These are phyloP conservation scores for Paradisaea rubra DNA, from an alignment of 2,113 vertebrate genomes.

Conservation along the genomic window DNA sequence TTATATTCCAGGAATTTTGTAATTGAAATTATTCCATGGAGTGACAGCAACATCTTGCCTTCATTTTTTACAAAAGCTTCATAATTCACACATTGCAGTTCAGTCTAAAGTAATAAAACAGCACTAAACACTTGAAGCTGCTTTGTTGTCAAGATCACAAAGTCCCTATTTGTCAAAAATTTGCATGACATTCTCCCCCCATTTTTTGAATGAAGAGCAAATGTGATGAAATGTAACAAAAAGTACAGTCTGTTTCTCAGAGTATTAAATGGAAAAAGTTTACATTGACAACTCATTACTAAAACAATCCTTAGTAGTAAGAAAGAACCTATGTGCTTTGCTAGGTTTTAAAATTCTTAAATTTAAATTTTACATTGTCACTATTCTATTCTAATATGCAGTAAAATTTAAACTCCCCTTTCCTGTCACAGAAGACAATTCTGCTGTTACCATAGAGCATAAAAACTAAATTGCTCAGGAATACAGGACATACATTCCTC, in stretches of 20 bases:
- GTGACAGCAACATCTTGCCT: background rate
- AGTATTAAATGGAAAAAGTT: background rate
- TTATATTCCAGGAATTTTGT: background rate
- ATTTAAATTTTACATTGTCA: background rate
- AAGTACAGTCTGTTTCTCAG: background rate
- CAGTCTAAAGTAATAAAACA: background rate
- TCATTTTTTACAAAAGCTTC: constrained; percentile 26
- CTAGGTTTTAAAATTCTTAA: background rate
- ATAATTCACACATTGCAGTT: background rate
- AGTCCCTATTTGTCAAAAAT: background rate
- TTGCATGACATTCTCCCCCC: background rate
- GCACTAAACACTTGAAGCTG: background rate
- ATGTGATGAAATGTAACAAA: background rate
- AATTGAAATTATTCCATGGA: constrained; percentile 10
- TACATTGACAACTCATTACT: background rate
- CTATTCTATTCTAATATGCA: background rate
- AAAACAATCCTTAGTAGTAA: background rate
- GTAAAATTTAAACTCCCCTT: background rate
- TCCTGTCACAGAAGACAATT: background rate
- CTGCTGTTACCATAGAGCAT: background rate
- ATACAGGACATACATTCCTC: background rate
- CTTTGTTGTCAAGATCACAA: constrained; percentile 7
- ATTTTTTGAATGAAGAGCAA: background rate
- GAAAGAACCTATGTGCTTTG: background rate
- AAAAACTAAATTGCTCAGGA: background rate